Percentiles rank a stretch among this genome's conserved stretches.
phyloP scores from a whole-genome alignment of 2,888 invertebrate genomes.

The Parelbella ahira region DNA sequence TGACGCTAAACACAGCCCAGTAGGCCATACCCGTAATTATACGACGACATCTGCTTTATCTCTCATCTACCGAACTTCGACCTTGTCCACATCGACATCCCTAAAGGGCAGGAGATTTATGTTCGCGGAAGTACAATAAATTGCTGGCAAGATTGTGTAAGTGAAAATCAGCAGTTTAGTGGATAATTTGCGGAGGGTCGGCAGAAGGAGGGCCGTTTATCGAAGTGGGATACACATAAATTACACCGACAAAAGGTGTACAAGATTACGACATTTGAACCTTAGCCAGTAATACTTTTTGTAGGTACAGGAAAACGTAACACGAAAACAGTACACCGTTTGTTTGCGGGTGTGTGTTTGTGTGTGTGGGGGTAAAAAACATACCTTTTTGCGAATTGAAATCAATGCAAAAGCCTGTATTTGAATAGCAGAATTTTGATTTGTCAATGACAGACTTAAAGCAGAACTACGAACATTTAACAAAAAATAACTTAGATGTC shows the following conservation, averaged over 20 bases:
- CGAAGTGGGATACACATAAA: constrained; percentile 15
- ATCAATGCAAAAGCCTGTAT: too few species aligned
- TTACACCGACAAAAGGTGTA: constrained; percentile 16
- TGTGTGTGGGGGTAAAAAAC: too few species aligned
- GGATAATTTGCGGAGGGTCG: constrained; percentile 21
- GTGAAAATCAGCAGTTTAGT: constrained; percentile 25
- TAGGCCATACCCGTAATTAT: too few species aligned
- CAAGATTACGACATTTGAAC: constrained; percentile 3
- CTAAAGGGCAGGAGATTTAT: constrained; percentile 27
- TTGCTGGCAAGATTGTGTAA: constrained; percentile 25
- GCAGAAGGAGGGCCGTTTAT: constrained; percentile 13
- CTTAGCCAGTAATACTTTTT: constrained; percentile 12
- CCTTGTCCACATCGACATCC: constrained; percentile 3
- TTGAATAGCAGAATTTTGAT: too few species aligned
- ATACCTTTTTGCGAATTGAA: too few species aligned
- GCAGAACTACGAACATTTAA: too few species aligned
- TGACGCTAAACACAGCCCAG: too few species aligned
- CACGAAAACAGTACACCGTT: too few species aligned
- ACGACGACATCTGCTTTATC: constrained; percentile 1
- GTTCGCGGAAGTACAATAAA: constrained; percentile 27
- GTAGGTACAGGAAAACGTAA: too few species aligned
- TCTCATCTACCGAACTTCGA: constrained; percentile 11
- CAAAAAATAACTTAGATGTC: too few species aligned
- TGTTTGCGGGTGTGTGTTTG: too few species aligned
- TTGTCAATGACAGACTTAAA: too few species aligned